Evolutionary conservation across 2,113 vertebrate genomes (phyloP).

Genomic region (Myrmophylax atrothorax): DNA sequence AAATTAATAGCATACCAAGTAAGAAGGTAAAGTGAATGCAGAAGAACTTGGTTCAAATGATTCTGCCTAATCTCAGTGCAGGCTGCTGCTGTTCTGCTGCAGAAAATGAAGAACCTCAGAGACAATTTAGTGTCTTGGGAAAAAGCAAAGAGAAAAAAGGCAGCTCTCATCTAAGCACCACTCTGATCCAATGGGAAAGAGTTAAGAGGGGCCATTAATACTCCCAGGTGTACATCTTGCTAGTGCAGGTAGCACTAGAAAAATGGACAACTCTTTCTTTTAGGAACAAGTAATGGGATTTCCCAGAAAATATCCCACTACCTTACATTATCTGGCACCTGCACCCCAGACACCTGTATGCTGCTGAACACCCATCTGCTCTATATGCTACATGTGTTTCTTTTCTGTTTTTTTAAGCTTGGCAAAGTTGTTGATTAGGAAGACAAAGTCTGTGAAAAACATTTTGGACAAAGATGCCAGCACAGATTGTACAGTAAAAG

Average conservation of each 20-base stretch:
- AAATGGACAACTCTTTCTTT: background rate
- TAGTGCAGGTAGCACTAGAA: background rate
- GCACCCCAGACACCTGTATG: constrained; percentile 27
- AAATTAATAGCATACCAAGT: background rate
- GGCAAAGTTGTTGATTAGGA: constrained; percentile 46
- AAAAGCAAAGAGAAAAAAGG: background rate
- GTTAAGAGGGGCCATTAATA: background rate
- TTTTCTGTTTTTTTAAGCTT: background rate
- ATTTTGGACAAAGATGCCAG: constrained; percentile 48
- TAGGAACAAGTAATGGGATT: background rate
- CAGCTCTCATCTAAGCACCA: background rate
- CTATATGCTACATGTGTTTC: background rate
- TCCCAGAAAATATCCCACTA: background rate
- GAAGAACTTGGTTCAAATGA: background rate
- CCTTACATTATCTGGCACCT: constrained; percentile 2
- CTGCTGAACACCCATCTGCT: constrained; percentile 47
- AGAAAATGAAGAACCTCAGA: background rate
- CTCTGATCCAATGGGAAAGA: background rate
- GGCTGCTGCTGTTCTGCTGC: background rate
- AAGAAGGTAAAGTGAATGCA: background rate
- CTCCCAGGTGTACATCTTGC: background rate
- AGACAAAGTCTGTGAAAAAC: constrained; percentile 49
- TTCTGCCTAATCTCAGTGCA: background rate
- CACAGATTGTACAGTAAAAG: constrained; percentile 59
- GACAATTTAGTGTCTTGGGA: background rate